A percentile compares a stretch with the other conserved stretches of the same genome.
phyloP scores from a whole-genome alignment of 2,888 invertebrate genomes.

The Phortica okadai region DNA sequence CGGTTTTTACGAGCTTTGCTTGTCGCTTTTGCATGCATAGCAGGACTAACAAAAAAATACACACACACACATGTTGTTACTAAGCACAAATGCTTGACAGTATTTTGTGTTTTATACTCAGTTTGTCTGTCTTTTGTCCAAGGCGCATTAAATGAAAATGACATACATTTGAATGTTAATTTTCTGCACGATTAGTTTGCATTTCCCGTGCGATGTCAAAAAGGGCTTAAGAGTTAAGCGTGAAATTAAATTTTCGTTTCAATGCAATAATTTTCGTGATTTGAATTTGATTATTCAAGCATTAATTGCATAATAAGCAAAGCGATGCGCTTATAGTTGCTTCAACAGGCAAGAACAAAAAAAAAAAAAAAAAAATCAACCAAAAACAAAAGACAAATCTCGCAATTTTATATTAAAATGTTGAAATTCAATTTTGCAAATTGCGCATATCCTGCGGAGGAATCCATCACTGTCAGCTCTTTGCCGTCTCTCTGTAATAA shows the following conservation, averaged over 20 bases:
- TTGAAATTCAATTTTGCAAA: conserved; percentile 26
- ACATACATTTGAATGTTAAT: conserved; percentile 30
- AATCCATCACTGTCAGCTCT: conserved; percentile 29
- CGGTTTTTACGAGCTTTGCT: neutral
- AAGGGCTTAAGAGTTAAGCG: neutral
- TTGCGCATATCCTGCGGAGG: conserved; percentile 25
- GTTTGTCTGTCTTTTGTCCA: neutral
- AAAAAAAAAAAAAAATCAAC: neutral
- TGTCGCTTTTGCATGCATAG: too few species aligned
- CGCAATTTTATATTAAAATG: neutral
- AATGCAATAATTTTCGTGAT: conserved; percentile 9
- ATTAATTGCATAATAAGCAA: neutral
- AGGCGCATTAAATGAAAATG: conserved; percentile 20
- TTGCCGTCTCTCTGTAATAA: neutral
- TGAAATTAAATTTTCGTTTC: conserved; percentile 10
- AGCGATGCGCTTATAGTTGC: neutral
- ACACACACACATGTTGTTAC: neutral
- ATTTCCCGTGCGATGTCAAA: neutral
- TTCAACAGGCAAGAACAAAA: neutral
- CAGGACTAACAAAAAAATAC: neutral
- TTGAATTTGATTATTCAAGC: neutral
- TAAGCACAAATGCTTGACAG: neutral
- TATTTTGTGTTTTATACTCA: conserved; percentile 1
- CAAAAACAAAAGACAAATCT: neutral
- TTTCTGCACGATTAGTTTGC: conserved; percentile 30